These are phyloP conservation scores for Tillus elongatus DNA, from an alignment of 2,888 invertebrate genomes.

Conservation along the genomic window DNA sequence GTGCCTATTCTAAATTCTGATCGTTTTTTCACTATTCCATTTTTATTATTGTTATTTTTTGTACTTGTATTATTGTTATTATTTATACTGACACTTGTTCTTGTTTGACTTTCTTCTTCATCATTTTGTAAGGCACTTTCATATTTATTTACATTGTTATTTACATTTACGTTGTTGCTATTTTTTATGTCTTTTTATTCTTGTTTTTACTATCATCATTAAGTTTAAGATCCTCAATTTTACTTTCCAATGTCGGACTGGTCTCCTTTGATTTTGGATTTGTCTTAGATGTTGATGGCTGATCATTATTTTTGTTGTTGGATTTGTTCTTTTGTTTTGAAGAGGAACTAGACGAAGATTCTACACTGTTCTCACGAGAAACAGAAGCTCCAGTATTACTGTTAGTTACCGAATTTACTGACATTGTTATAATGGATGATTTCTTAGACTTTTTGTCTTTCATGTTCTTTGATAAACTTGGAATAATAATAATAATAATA, in stretches of 20 bases:
- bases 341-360: neutral
- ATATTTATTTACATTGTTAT: slow-evolving; percentile 22
- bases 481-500: too few relatives aligned
- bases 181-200: slow-evolving; percentile 21
- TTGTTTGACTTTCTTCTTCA: too few relatives aligned
- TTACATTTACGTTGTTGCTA: slow-evolving; percentile 19
- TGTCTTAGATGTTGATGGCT: too few relatives aligned
- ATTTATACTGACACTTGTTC: too few relatives aligned
- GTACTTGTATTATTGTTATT: slow-evolving; percentile 38
- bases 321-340: neutral
- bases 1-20: slow-evolving; percentile 47
- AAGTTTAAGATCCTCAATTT: neutral
- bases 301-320: neutral
- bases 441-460: slow-evolving; percentile 31
- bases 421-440: slow-evolving; percentile 34
- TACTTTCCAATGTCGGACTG: neutral
- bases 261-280: neutral
- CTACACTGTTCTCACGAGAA: neutral
- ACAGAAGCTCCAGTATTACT: neutral
- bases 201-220: slow-evolving; percentile 18
- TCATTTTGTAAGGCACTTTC: slow-evolving; percentile 21
- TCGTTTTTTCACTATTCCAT: slow-evolving; percentile 42
- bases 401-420: slow-evolving; percentile 24
- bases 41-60: slow-evolving; percentile 31
- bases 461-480: slow-evolving; percentile 43